phyloP scores from a whole-genome alignment of 2,888 invertebrate genomes.

The Ichneumoninae sp. region DNA sequence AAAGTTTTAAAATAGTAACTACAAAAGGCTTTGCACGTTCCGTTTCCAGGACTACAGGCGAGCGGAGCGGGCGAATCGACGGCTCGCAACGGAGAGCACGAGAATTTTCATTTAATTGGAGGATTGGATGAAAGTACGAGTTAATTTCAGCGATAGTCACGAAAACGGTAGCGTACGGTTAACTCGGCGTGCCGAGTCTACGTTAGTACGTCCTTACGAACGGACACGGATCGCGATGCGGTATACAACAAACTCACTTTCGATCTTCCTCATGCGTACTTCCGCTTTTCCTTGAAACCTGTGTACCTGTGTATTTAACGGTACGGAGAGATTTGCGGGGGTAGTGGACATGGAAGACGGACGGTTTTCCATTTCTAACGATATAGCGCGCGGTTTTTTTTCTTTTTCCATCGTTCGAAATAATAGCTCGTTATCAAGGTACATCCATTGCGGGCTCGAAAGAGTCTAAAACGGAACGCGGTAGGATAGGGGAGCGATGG shows the following conservation, averaged over 20 bases:
- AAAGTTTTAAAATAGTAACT: too few relatives aligned
- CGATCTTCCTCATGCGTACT: conserved; percentile 43
- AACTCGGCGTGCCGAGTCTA: neutral
- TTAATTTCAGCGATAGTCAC: conserved; percentile 40
- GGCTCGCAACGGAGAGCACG: neutral
- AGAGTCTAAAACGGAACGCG: too few relatives aligned
- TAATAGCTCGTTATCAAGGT: neutral
- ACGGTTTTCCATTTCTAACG: conserved; percentile 9
- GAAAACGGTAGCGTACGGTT: neutral
- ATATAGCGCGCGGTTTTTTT: neutral
- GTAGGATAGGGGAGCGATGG: too few relatives aligned
- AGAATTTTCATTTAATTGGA: conserved; percentile 49
- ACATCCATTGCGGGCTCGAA: too few relatives aligned
- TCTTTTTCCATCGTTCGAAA: neutral
- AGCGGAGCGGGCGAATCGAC: neutral
- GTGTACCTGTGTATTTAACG: neutral
- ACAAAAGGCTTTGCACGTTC: too few relatives aligned
- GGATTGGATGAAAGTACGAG: conserved; percentile 59
- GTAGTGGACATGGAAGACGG: neutral
- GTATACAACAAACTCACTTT: conserved; percentile 51
- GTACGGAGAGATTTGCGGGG: neutral
- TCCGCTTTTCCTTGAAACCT: conserved; percentile 37
- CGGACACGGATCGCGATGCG: conserved; percentile 19
- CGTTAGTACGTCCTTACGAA: conserved; percentile 28
- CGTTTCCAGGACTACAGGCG: too few relatives aligned